Evolutionary conservation across 2,113 vertebrate species (phyloP).

Genomic region (Casuarius casuarius): DNA sequence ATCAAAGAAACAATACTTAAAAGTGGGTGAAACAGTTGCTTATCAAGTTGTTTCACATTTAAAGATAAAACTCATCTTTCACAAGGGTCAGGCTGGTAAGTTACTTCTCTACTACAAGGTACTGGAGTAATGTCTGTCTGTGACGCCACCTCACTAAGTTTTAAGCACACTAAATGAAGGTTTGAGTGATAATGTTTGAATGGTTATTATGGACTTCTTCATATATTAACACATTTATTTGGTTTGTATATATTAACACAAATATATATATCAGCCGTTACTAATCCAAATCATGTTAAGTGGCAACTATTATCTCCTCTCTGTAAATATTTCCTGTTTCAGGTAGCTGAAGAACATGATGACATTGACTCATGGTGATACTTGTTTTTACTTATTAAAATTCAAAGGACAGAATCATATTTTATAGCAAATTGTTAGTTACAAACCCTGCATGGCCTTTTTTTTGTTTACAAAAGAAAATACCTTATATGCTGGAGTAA

Average conservation of each 20-base stretch:
- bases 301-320: neutral
- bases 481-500: neutral
- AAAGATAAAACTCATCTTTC: neutral
- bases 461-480: neutral
- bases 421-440: neutral
- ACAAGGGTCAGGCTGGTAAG: neutral
- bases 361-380: neutral
- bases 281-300: neutral
- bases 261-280: neutral
- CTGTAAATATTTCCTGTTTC: neutral
- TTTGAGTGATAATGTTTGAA: neutral
- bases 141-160: neutral
- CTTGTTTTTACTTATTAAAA: neutral
- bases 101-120: neutral
- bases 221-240: neutral
- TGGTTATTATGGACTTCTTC: neutral
- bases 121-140: neutral
- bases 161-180: neutral
- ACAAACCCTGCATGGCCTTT: neutral
- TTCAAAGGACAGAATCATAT: neutral
- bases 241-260: neutral
- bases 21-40: slow-evolving; percentile 1
- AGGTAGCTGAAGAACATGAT: neutral
- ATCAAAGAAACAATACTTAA: neutral
- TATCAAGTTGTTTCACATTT: neutral